Evolutionary conservation across 2,797 vertebrate species (phyloP).

Genomic region (Lutjanus argentimaculatus): DNA sequence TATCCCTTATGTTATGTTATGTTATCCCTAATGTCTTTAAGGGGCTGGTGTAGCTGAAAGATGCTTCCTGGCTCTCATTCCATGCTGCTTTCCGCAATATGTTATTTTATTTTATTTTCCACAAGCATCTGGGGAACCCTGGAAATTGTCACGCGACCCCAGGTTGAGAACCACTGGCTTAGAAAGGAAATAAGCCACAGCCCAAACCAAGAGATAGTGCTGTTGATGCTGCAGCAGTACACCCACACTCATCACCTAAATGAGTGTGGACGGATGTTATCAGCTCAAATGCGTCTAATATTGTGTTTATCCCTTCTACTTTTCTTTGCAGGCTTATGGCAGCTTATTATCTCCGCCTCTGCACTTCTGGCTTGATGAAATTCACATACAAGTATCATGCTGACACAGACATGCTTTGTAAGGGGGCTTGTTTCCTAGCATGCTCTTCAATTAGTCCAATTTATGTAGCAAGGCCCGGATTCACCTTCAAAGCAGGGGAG

Average conservation of each 20-base stretch:
- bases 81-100: too few species aligned
- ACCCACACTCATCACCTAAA: conserved; percentile 49
- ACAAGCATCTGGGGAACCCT: too few species aligned
- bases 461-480: conserved; percentile 78
- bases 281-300: conserved; percentile 53
- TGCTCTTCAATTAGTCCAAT: conserved; percentile 86
- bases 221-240: not conserved
- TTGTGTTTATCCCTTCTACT: conserved; percentile 56
- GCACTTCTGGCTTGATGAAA: conserved; percentile 67
- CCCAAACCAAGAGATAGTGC: conserved; percentile 13
- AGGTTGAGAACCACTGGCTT: too few species aligned
- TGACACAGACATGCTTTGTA: conserved; percentile 72
- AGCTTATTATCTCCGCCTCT: conserved; percentile 63
- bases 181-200: not conserved
- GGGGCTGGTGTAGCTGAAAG: too few species aligned
- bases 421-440: conserved; percentile 74
- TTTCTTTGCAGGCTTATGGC: conserved; percentile 49
- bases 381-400: conserved; percentile 66
- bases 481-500: conserved; percentile 81
- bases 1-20: too few species aligned
- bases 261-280: conserved; percentile 50
- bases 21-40: too few species aligned
- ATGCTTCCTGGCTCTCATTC: too few species aligned
- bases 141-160: too few species aligned
- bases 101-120: too few species aligned